Evolutionary conservation across 2,888 invertebrate species (phyloP).

Genomic region (Tuta absoluta): DNA sequence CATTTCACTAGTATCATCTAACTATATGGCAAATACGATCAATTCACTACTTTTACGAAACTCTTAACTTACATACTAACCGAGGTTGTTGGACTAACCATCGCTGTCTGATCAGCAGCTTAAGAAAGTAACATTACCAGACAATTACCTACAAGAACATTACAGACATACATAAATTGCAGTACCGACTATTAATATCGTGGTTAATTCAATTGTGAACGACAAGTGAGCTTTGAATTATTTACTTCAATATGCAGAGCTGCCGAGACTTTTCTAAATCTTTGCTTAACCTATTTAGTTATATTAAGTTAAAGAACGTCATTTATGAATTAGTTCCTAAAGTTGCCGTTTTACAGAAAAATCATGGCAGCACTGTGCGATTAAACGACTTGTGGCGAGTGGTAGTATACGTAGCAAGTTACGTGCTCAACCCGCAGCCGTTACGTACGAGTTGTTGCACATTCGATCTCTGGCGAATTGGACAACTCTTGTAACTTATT

Average conservation of each 20-base stretch:
- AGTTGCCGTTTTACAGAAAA: conserved; percentile 12
- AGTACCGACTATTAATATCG: conserved; percentile 42
- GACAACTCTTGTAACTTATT: conserved; percentile 13
- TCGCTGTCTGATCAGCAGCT: conserved; percentile 47
- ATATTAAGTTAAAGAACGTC: conserved; percentile 12
- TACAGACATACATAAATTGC: conserved; percentile 55
- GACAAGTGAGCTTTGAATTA: conserved; percentile 16
- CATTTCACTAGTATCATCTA: conserved; percentile 70
- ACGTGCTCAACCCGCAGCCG: conserved; percentile 31
- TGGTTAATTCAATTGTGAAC: conserved; percentile 21
- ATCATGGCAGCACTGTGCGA: conserved; percentile 20
- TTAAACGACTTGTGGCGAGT: conserved; percentile 27
- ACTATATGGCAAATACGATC: conserved; percentile 72
- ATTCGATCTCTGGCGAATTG: conserved; percentile 23
- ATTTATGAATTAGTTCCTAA: conserved; percentile 8
- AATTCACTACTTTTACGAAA: conserved; percentile 73
- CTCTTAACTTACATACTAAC: conserved; percentile 67
- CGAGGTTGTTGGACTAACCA: conserved; percentile 69
- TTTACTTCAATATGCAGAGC: conserved; percentile 5
- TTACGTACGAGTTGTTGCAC: conserved; percentile 22
- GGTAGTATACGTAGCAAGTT: conserved; percentile 28
- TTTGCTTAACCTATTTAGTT: conserved; percentile 4
- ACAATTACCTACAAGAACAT: conserved; percentile 63
- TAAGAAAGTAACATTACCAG: conserved; percentile 57
- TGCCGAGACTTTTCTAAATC: conserved; percentile 15